Percentiles rank a stretch among this genome's conserved stretches.
Conservation (phyloP, 2,888 invertebrate genomes). For the Pristionchus fissidentatus region DNA sequence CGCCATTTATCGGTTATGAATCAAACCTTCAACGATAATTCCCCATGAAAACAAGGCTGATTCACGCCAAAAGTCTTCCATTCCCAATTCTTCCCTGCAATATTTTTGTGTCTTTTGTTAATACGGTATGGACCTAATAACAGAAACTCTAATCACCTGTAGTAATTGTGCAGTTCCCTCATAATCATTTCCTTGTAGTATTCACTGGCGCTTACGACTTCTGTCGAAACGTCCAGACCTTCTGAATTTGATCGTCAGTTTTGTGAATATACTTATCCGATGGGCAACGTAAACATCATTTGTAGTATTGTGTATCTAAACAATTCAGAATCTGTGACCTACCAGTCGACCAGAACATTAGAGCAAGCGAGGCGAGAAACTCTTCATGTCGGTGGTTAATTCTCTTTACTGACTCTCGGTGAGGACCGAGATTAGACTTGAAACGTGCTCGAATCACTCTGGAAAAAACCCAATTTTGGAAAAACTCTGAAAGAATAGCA, state of each 20-base stretch:
- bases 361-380: not conserved
- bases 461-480: not conserved
- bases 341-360: slow-evolving; percentile 27
- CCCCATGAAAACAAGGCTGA: too few species aligned
- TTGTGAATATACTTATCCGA: too few species aligned
- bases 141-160: too few species aligned
- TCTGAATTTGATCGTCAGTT: too few species aligned
- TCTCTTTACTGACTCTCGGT: not conserved
- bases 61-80: too few species aligned
- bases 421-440: not conserved
- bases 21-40: too few species aligned
- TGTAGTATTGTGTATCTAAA: too few species aligned
- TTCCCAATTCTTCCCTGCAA: too few species aligned
- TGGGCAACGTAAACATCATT: too few species aligned
- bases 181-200: slow-evolving; percentile 1
- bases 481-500: not conserved
- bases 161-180: slow-evolving; percentile 2
- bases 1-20: too few species aligned
- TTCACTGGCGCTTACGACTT: not conserved
- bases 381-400: slow-evolving; percentile 1
- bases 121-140: too few species aligned
- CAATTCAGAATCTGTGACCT: not conserved
- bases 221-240: not conserved
- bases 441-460: not conserved
- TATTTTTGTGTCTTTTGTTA: too few species aligned